These are phyloP conservation scores for Proisotoma minuta DNA, from an alignment of 2,888 invertebrate genomes.

Conservation along the genomic window DNA sequence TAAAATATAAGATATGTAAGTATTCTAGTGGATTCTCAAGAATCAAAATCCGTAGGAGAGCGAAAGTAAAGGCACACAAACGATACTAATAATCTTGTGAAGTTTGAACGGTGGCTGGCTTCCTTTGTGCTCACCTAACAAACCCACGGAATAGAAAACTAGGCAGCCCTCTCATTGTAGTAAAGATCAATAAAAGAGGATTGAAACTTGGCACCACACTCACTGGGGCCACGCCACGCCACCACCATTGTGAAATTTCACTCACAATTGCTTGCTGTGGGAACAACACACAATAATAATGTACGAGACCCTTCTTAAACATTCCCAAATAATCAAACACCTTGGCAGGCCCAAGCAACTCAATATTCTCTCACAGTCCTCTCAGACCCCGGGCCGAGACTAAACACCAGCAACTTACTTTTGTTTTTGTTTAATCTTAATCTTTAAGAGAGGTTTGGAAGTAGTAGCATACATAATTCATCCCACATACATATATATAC, in stretches of 20 bases:
- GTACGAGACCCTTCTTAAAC: too few species aligned
- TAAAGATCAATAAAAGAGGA: constrained; percentile 8
- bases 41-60: not conserved
- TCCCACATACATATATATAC: not conserved
- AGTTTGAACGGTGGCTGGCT: not conserved
- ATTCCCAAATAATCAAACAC: not conserved
- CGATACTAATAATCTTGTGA: constrained; percentile 5
- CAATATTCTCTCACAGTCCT: not conserved
- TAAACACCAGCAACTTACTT: not conserved
- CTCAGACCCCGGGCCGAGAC: not conserved
- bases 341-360: not conserved
- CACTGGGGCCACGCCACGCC: not conserved
- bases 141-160: not conserved
- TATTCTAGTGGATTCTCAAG: not conserved
- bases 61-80: not conserved
- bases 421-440: constrained; percentile 6
- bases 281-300: not conserved
- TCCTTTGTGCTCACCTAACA: not conserved
- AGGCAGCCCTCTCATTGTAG: not conserved
- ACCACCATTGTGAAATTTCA: not conserved
- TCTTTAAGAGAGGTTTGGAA: not conserved
- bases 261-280: not conserved
- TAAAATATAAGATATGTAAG: too few species aligned
- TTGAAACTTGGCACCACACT: constrained; percentile 6
- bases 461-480: constrained; percentile 6